phyloP scores from a whole-genome alignment of 2,888 invertebrate species.

The Lasioglossum marginatum region DNA sequence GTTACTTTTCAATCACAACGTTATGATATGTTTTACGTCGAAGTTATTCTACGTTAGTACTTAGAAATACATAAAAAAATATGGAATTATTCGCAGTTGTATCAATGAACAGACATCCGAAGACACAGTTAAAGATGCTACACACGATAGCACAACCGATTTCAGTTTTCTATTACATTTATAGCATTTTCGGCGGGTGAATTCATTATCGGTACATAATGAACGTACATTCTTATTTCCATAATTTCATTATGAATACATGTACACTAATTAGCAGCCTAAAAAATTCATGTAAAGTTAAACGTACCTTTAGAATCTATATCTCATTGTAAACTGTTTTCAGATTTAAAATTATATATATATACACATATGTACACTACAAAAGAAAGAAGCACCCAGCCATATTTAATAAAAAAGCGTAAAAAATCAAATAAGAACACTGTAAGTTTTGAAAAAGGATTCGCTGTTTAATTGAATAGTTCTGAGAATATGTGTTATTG shows the following conservation, averaged over 20 bases:
- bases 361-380: slow-evolving; percentile 3
- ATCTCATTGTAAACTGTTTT: slow-evolving; percentile 30
- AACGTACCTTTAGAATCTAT: slow-evolving; percentile 48
- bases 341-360: slow-evolving; percentile 25
- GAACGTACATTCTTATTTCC: slow-evolving; percentile 31
- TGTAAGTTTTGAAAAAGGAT: too few species aligned
- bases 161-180: slow-evolving; percentile 11
- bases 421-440: too few species aligned
- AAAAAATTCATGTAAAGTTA: slow-evolving; percentile 48
- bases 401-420: too few species aligned
- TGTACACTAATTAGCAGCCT: slow-evolving; percentile 40
- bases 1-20: slow-evolving; percentile 43
- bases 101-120: slow-evolving; percentile 46
- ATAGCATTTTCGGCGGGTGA: slow-evolving; percentile 33
- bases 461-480: too few species aligned
- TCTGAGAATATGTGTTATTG: too few species aligned
- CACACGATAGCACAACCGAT: slow-evolving; percentile 19
- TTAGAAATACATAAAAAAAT: slow-evolving; percentile 22
- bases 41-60: slow-evolving; percentile 15
- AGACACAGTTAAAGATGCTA: slow-evolving; percentile 48
- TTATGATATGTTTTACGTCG: slow-evolving; percentile 61
- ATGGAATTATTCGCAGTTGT: background rate
- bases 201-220: slow-evolving; percentile 37
- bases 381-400: too few species aligned
- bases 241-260: slow-evolving; percentile 32